Percentiles rank a stretch among this genome's conserved stretches.
Conservation (phyloP, 2,797 vertebrate genomes). For the Rhabdophis nuchalis region DNA sequence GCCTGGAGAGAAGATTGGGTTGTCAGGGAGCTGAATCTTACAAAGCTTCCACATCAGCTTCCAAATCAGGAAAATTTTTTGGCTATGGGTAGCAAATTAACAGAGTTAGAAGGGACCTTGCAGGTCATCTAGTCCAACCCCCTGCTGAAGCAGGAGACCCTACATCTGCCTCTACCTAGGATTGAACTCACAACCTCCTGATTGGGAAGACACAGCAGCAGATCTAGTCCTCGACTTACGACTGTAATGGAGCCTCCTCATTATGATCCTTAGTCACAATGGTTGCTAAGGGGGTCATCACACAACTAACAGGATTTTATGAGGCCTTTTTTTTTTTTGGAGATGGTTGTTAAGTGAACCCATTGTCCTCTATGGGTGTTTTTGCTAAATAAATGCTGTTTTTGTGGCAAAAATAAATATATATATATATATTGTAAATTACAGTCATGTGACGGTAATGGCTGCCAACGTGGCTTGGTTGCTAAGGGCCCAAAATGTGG, state of each 20-base stretch:
- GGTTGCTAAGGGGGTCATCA: neutral
- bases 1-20: neutral
- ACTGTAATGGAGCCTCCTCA: neutral
- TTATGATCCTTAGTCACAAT: neutral
- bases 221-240: neutral
- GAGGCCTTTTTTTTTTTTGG: neutral
- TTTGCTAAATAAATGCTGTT: neutral
- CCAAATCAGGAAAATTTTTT: neutral
- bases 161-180: no score
- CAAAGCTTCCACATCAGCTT: constrained; percentile 21
- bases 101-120: no score
- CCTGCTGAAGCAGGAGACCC: no score
- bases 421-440: neutral
- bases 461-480: neutral
- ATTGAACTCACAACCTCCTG: no score
- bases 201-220: no score
- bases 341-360: neutral
- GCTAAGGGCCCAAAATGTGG: neutral
- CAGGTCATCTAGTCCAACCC: no score
- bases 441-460: neutral
- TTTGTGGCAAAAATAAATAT: neutral
- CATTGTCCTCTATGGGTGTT: neutral
- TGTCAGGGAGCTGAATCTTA: constrained; percentile 15
- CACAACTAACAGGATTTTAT: neutral
- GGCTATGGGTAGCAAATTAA: no score